A percentile compares a stretch with the other conserved stretches of the same genome.
These are phyloP conservation scores for Perca schrenkii DNA, from an alignment of 2,113 vertebrate species.

Conservation along the genomic window DNA sequence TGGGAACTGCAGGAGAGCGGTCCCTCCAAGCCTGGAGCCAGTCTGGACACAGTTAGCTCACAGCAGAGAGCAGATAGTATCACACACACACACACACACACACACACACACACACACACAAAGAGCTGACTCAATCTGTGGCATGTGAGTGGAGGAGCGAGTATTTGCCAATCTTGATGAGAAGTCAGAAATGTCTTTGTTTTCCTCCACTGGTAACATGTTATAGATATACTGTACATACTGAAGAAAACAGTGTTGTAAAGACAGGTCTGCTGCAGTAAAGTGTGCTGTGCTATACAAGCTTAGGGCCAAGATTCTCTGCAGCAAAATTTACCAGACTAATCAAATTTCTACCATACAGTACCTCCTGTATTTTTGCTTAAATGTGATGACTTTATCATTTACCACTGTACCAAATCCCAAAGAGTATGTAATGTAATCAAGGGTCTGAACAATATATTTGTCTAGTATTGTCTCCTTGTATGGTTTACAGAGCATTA, in stretches of 20 bases:
- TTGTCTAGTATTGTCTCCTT: not conserved
- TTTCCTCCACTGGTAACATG: slow-evolving; percentile 32
- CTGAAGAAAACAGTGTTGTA: slow-evolving; percentile 24
- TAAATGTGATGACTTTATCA: slow-evolving; percentile 34
- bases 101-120: slow-evolving; percentile 20
- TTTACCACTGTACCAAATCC: slow-evolving; percentile 17
- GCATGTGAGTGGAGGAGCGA: slow-evolving; percentile 2
- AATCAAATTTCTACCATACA: slow-evolving; percentile 50
- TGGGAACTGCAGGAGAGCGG: slow-evolving; percentile 65
- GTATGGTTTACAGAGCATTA: slow-evolving; percentile 12
- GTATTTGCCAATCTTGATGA: slow-evolving; percentile 33
- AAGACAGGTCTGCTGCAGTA: slow-evolving; percentile 54
- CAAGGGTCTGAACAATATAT: slow-evolving; percentile 11
- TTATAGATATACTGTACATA: slow-evolving; percentile 18
- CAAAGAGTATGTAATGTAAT: slow-evolving; percentile 19
- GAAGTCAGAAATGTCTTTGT: slow-evolving; percentile 38
- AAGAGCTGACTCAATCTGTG: slow-evolving; percentile 22
- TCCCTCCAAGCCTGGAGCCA: slow-evolving; percentile 43
- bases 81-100: slow-evolving; percentile 31
- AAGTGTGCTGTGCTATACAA: slow-evolving; percentile 35
- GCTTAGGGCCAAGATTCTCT: slow-evolving; percentile 52
- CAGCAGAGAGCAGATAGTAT: slow-evolving; percentile 18
- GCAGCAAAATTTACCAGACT: slow-evolving; percentile 59
- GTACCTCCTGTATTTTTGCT: slow-evolving; percentile 33
- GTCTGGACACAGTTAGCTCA: slow-evolving; percentile 45